phyloP scores from a whole-genome alignment of 2,797 vertebrate genomes.

The Phaenicophaeus curvirostris region DNA sequence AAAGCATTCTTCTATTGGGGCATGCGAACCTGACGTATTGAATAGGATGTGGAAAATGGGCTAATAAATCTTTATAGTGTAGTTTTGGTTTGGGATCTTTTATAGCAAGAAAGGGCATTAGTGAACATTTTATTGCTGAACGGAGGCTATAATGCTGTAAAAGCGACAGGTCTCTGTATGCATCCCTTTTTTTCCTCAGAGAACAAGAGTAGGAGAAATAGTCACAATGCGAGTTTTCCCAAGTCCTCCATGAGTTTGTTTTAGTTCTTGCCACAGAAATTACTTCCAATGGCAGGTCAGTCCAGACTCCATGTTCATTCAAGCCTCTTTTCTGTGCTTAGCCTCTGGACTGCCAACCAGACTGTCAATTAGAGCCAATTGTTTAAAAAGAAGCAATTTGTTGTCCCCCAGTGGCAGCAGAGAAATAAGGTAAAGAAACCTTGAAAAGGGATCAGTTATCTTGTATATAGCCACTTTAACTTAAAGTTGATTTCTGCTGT shows the following conservation, averaged over 20 bases:
- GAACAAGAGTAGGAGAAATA: background rate
- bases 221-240: background rate
- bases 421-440: constrained; percentile 39
- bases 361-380: constrained; percentile 39
- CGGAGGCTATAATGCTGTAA: background rate
- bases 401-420: background rate
- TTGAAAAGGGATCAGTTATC: constrained; percentile 51
- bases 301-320: background rate
- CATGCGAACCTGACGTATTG: background rate
- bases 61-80: background rate
- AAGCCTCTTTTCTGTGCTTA: background rate
- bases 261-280: constrained; percentile 17
- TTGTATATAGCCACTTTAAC: background rate
- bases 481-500: constrained; percentile 52
- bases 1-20: background rate
- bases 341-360: background rate
- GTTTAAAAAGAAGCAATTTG: constrained; percentile 34
- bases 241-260: background rate
- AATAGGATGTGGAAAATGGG: background rate
- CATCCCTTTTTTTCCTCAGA: background rate
- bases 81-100: background rate
- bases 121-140: background rate
- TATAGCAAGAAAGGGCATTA: background rate
- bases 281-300: background rate
- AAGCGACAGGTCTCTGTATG: background rate